Conservation (phyloP, 2,797 vertebrate genomes). For the Semotilus atromaculatus region DNA sequence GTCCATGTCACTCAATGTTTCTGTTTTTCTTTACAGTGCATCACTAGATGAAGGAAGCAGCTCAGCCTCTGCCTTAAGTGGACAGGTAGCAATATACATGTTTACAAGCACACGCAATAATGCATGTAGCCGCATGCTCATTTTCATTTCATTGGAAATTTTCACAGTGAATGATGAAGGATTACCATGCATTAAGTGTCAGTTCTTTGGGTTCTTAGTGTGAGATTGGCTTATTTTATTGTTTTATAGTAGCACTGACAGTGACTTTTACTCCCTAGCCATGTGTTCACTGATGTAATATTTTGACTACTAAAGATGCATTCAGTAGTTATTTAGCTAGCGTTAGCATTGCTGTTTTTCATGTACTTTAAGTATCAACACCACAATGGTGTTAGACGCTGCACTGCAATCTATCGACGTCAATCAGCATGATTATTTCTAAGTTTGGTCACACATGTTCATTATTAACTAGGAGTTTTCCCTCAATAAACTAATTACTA, state of each 20-base stretch:
- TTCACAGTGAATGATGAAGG: neutral
- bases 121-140: neutral
- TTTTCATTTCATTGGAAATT: neutral
- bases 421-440: neutral
- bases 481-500: neutral
- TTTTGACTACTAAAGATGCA: neutral
- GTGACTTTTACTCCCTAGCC: neutral
- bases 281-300: neutral
- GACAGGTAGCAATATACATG: slow-evolving; percentile 80
- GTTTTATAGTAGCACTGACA: neutral
- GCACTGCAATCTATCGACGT: neutral
- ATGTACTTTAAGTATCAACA: neutral
- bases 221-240: neutral
- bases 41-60: slow-evolving; percentile 89
- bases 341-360: neutral
- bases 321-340: neutral
- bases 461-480: neutral
- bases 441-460: neutral
- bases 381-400: neutral
- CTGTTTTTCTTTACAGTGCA: slow-evolving; percentile 74
- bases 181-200: neutral
- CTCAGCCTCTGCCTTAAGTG: slow-evolving; percentile 80
- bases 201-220: neutral
- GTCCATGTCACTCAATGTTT: neutral
- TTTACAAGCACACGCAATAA: neutral